Conservation (phyloP, 2,888 invertebrate species). For the Polymixis flavicincta region DNA sequence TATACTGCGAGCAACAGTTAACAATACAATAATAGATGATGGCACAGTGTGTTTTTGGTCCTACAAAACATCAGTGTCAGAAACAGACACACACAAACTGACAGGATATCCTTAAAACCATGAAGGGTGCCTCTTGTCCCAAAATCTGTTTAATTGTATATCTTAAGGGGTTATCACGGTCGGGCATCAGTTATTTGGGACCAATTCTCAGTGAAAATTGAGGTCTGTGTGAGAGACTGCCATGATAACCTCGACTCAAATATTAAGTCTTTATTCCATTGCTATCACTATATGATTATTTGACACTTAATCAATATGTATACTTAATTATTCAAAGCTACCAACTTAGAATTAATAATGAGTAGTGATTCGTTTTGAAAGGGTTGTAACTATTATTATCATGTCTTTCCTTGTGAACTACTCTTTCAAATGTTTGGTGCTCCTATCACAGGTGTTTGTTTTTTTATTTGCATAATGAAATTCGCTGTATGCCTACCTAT, state of each 20-base stretch:
- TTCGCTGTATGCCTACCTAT: not conserved
- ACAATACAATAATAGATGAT: not conserved
- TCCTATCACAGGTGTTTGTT: too few species aligned
- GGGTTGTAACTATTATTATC: not conserved
- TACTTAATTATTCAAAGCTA: not conserved
- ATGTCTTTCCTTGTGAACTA: too few species aligned
- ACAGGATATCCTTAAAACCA: not conserved
- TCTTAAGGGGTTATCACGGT: not conserved
- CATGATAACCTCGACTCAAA: not conserved
- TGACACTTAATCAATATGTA: not conserved
- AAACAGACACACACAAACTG: not conserved
- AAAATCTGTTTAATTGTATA: conserved; percentile 16
- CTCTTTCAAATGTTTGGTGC: not conserved
- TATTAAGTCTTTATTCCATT: not conserved
- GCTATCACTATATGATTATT: not conserved
- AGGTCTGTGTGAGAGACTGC: not conserved
- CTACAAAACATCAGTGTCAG: not conserved
- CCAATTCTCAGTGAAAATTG: conserved; percentile 9
- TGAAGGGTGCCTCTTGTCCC: not conserved
- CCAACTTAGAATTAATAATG: not conserved
- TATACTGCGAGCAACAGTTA: not conserved
- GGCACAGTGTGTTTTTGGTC: not conserved
- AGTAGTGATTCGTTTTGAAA: not conserved
- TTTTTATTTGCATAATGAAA: not conserved
- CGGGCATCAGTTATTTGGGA: conserved; percentile 5